A percentile compares a stretch with the other conserved stretches of the same genome.
Evolutionary conservation across 2,797 vertebrate genomes (phyloP).

Genomic region (Myotis pilosus): DNA sequence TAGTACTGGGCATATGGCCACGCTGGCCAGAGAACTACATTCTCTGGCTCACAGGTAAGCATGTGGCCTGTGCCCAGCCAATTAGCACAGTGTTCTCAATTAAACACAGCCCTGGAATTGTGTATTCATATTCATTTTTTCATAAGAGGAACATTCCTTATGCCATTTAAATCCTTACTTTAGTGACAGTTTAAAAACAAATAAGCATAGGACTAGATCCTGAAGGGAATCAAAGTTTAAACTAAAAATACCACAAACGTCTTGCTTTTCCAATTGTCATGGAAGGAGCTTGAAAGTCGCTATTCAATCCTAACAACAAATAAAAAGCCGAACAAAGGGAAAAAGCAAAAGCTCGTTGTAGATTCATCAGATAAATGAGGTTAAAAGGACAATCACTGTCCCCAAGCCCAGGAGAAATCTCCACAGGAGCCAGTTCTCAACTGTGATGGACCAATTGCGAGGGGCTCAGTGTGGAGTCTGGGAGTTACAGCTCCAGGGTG

Average conservation of each 20-base stretch:
- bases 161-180: neutral
- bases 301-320: neutral
- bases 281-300: neutral
- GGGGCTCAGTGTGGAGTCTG: neutral
- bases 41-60: neutral
- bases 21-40: neutral
- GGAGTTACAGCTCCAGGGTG: neutral
- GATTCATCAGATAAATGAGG: neutral
- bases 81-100: neutral
- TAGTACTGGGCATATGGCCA: neutral
- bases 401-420: neutral
- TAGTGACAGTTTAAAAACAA: neutral
- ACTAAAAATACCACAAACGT: neutral
- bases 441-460: accelerated
- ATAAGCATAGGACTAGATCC: neutral
- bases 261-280: neutral
- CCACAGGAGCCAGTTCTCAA: neutral
- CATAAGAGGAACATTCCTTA: neutral
- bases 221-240: neutral
- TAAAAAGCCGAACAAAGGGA: neutral
- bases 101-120: neutral
- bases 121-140: neutral
- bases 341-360: neutral
- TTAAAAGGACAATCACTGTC: neutral
- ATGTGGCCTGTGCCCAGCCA: neutral